Conservation (phyloP, 2,888 invertebrate genomes). For the Caenorhabditis virilis region DNA sequence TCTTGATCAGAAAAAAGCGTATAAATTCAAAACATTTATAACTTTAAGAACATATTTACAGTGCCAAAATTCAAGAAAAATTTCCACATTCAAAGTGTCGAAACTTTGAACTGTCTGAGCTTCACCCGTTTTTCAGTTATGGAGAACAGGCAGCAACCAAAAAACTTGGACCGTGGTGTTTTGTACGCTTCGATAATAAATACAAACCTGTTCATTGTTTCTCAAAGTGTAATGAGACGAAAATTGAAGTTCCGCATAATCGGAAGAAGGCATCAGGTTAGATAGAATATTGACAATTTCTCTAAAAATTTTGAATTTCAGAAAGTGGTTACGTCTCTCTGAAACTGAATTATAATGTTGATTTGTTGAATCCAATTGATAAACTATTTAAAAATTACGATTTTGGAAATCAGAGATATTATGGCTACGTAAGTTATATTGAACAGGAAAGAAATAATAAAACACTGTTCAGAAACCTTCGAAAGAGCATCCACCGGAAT, state of each 20-base stretch:
- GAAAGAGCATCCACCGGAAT: neutral
- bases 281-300: neutral
- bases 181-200: neutral
- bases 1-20: neutral
- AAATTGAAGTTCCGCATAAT: neutral
- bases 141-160: too few relatives aligned
- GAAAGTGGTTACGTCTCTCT: neutral
- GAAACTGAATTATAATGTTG: neutral
- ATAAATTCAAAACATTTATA: neutral
- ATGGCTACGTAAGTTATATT: neutral
- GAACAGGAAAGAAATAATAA: too few relatives aligned
- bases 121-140: too few relatives aligned
- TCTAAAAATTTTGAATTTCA: neutral
- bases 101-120: too few relatives aligned
- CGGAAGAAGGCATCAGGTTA: neutral
- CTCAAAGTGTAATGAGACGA: neutral
- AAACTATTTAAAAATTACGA: neutral
- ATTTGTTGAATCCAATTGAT: neutral
- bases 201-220: neutral
- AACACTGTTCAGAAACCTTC: neutral
- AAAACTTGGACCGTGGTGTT: neutral
- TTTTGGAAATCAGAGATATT: neutral
- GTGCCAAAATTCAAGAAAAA: neutral
- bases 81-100: neutral
- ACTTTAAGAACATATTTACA: neutral